Conservation (phyloP, 1,140 invertebrate genomes). For the Dolichoris vasculosae region DNA sequence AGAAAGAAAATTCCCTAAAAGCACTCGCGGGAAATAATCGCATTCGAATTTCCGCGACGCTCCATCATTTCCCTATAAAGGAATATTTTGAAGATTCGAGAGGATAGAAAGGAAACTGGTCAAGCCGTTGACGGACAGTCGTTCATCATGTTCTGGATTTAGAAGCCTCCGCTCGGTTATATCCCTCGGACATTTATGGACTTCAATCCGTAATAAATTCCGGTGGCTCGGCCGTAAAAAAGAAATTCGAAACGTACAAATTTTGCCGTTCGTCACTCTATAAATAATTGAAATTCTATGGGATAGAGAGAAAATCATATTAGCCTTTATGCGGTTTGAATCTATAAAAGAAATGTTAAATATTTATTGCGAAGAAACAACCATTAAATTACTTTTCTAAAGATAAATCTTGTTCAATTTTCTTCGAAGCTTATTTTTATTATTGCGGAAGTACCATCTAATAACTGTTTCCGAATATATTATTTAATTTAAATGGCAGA, state of each 20-base stretch:
- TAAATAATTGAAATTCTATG: conserved; percentile 52
- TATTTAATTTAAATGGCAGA: too few relatives aligned
- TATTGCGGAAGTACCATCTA: too few relatives aligned
- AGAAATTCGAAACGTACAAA: conserved; percentile 47
- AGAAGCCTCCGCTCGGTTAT: conserved; percentile 17
- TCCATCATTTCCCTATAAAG: conserved; percentile 26
- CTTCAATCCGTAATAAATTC: conserved; percentile 51
- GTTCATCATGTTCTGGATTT: conserved; percentile 47
- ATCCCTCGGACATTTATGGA: conserved; percentile 50
- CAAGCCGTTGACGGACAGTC: conserved; percentile 32
- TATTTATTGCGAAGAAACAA: conserved; percentile 29
- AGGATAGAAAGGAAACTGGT: conserved; percentile 7
- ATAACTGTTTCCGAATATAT: too few relatives aligned
- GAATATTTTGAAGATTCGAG: conserved; percentile 24
- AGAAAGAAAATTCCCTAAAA: conserved; percentile 17
- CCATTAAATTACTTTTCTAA: background rate
- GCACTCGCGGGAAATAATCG: background rate
- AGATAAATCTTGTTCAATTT: background rate
- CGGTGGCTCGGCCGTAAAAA: background rate
- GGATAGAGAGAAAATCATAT: conserved; percentile 25
- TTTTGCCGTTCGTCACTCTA: conserved; percentile 39
- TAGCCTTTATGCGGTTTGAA: conserved; percentile 19
- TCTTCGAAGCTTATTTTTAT: background rate
- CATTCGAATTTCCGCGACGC: background rate
- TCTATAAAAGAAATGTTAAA: conserved; percentile 46